A percentile compares a stretch with the other conserved stretches of the same genome.
phyloP scores from a whole-genome alignment of 2,113 vertebrate genomes.

The Gambusia holbrooki region DNA sequence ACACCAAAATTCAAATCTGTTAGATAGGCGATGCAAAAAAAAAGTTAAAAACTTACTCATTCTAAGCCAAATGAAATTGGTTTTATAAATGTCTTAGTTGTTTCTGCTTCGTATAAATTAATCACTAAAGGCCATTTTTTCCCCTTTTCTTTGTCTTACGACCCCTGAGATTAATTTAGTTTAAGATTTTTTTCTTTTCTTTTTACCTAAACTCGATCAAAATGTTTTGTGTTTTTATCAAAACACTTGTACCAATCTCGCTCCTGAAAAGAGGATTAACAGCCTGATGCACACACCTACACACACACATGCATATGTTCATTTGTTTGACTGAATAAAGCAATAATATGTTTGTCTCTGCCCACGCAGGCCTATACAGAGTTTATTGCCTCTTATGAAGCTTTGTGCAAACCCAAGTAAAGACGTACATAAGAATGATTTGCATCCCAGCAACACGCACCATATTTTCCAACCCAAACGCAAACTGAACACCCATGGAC shows the following conservation, averaged over 20 bases:
- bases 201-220: background rate
- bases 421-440: slow-evolving; percentile 39
- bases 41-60: no score
- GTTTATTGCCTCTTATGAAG: background rate
- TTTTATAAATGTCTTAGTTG: no score
- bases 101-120: background rate
- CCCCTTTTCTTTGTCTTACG: background rate
- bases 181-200: background rate
- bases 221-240: background rate
- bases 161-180: background rate
- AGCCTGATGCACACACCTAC: slow-evolving; percentile 31
- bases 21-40: no score
- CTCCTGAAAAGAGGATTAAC: slow-evolving; percentile 26
- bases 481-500: background rate
- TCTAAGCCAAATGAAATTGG: no score
- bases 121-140: background rate
- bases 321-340: slow-evolving; percentile 36
- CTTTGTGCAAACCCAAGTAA: background rate
- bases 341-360: slow-evolving; percentile 32
- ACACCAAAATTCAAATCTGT: no score
- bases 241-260: background rate
- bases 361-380: slow-evolving; percentile 12
- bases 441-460: slow-evolving; percentile 8
- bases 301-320: slow-evolving; percentile 27
- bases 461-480: slow-evolving; percentile 8